Base-by-base conservation (phyloP, 2,113 vertebrate species). In the Ranitomeya variabilis region DNA sequence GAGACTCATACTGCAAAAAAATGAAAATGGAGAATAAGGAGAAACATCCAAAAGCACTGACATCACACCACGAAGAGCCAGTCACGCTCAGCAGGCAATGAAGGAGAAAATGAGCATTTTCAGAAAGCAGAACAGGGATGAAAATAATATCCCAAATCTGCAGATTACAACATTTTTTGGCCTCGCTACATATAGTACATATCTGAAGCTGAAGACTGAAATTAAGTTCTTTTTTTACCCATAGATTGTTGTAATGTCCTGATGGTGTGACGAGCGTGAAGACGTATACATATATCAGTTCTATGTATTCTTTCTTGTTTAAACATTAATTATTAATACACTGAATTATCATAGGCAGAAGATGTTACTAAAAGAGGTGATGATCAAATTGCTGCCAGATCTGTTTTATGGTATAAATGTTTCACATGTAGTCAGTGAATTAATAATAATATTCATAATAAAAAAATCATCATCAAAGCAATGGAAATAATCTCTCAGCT, bases 41-140 rank as follows among this genome's bases (percentile, higher is more conserved):
- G 62, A 64, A 15, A 37, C 69, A 73, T 31, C 26, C 9, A 1
- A 37, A 4, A 73, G 0, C 14, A 15, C 23, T 16, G 26, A 73
- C 13, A 73, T 37, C 69, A 31, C 69, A 73, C 4, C 37, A 73
- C 26, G 69, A 37, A 73, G 69, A 16, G 14, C 14, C 69, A 0
- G 4, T 31, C 69, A 45, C 26, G 16, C 69, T 26, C 26, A 37
- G 69, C 69, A 73, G 69, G 69, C 26, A 73, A 16, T 4, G 26
- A 73, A 14, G 37, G 69, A 37, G 69, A 73, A 69, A 73, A 73
- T 73, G 69, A 7, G 69, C 69, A 73, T 73, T n/a, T 73, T 73
- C 26, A 37, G 26, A 73, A 73, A 73, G 14, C 2, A 15, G 7
- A 37, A 73, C 13, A 26, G 69, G n/a, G 19, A 16, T 37, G 13